Base-by-base conservation (phyloP, 2,888 invertebrate species). In the Stenotaenia linearis region DNA sequence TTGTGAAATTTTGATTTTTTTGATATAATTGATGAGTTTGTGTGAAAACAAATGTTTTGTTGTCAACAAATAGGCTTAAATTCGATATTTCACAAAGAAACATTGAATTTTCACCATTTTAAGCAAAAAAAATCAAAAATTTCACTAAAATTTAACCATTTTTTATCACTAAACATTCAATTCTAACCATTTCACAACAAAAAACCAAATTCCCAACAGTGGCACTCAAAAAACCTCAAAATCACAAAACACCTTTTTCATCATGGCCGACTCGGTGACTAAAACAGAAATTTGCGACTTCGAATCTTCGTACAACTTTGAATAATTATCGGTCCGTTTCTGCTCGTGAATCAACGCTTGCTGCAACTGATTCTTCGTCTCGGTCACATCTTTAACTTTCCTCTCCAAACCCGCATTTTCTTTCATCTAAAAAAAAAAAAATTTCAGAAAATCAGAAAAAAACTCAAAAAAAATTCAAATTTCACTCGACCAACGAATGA, bases 261-360 rank as follows among this genome's bases (percentile, higher is more conserved):
- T 18, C 0, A 23, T 5, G 4, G 5, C 10, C 9, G 56, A 2
- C 23, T 56, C 56, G 7, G 21, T 21, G 56, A 56, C 23, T 6
- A 56, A 56, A 56, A 1, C 3, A 1, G 56, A 23, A 10, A 56
- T 21, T 76, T 86, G 87, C 4, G 81, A 82, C 80, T 85, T 85
- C 9, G 85, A 84, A 28, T 85, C 85, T 18, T 86, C 87, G 0
- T 85, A 82, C n/a, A 85, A 81, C 78, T 85, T 86, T 81, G 85
- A 85, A 81, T 85, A 85, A 79, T 87, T 87, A 56, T 87, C 87
- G 12, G 86, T 84, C 80, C 87, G 86, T 6, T 84, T 82, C 80
- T 86, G 85, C 61, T 86, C 85, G 15, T 84, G 81, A 1, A 83
- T 83, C 35, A 84, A 83, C 9, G 85, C 85, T 45, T 86, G 82